A percentile compares a stretch with the other conserved stretches of the same genome.
These are phyloP conservation scores for Trachelus stipa DNA, from an alignment of 2,888 invertebrate genomes.

Conservation along the genomic window DNA sequence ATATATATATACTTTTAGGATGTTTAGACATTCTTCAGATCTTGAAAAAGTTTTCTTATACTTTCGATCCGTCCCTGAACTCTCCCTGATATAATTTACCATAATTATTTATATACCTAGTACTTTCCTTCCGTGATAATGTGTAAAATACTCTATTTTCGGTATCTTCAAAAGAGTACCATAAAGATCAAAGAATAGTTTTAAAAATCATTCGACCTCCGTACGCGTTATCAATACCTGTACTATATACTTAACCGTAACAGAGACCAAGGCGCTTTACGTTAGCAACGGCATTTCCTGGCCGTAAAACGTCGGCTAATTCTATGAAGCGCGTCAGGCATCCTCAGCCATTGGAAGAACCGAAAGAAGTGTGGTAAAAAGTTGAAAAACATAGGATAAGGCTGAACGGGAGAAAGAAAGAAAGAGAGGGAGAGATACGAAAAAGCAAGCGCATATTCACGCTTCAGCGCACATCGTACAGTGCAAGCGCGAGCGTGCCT, in stretches of 20 bases:
- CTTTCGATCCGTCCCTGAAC: slow-evolving; percentile 52
- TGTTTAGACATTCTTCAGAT: not conserved
- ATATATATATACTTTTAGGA: not conserved
- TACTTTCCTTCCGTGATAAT: not conserved
- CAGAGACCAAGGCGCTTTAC: not conserved
- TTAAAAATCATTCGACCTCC: not conserved
- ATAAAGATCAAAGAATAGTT: not conserved
- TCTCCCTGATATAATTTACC: slow-evolving; percentile 7
- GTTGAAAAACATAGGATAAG: not conserved
- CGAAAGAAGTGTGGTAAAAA: not conserved
- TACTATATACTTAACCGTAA: not conserved
- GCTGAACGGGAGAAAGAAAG: not conserved
- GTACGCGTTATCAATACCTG: not conserved
- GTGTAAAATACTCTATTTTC: not conserved
- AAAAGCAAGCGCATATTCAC: not conserved
- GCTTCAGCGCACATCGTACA: not conserved
- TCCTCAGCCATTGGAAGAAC: not conserved
- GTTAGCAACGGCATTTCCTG: slow-evolving; percentile 6
- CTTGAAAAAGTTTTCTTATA: slow-evolving; percentile 30
- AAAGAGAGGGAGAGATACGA: not conserved
- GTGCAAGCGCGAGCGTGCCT: not conserved
- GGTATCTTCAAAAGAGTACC: not conserved
- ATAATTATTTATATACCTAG: not conserved
- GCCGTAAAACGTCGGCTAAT: slow-evolving; percentile 19
- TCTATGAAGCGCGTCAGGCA: slow-evolving; percentile 13